Base-by-base conservation (phyloP, 2,113 vertebrate genomes). In the Chaenocephalus aceratus region DNA sequence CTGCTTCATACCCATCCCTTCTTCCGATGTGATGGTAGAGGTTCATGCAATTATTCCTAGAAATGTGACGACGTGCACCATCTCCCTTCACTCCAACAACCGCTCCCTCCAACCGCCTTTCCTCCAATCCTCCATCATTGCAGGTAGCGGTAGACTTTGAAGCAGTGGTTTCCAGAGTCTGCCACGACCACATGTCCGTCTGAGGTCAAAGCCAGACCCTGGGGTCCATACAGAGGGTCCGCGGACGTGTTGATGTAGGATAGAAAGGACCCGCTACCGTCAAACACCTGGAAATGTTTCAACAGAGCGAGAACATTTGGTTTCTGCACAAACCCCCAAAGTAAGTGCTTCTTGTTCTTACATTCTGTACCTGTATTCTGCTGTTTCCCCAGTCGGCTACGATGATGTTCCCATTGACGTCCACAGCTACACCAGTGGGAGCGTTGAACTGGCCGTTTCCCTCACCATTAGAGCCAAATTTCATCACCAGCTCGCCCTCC, bases 311-410 rank as follows among this genome's bases (percentile, higher is more conserved):
- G 6, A 63, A 48, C 48, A 53, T 75, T 30, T 6, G 14, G 60
- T 13, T 2, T 6, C 4, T 18, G 10, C 6, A 62, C 9, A 52
- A 54, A 49, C 4, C 13, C 3, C 11, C 2, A 26, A 23, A 16
- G 36, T 16, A 53, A 1, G 18, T 12, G 4, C 3, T n/a, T 53
- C 0, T 21, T 23, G 23, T 6, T 8, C 3, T 26, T 9, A 18
- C 26, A 63, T 4, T 7, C 4, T 30, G 52, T 94, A 98, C 98
- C 97, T 99, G 98, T 90, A 99, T 99, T 77, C 98, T 94, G 89
- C 98, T 99, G 94, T 99, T 99, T 52, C 98, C 98, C 98, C 98
- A 99, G 48, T 99, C 98, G 0, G 98, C 98, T 74, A 99, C 98
- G 0, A 99, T 99, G 89, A 99, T 99, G 94, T 99, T 99, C 61